Conservation (phyloP, 2,888 invertebrate species). For the Phortica magna region DNA sequence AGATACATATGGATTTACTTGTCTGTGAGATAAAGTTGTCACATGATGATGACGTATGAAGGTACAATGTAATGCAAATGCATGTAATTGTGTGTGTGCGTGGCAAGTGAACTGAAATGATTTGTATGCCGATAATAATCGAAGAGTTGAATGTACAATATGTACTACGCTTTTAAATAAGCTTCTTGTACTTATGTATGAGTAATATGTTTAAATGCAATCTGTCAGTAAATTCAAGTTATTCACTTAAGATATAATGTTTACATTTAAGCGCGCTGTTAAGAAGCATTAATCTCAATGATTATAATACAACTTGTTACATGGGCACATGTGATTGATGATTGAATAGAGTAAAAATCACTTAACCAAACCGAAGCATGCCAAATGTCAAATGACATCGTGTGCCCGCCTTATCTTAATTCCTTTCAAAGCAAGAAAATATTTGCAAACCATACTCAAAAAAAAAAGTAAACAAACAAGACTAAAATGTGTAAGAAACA, state of each 20-base stretch:
- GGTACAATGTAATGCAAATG: not conserved
- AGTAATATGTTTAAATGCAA: too few relatives aligned
- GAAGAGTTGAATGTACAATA: not conserved
- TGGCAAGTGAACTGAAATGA: not conserved
- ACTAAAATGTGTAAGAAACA: not conserved
- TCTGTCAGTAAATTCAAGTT: too few relatives aligned
- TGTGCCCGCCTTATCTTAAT: not conserved
- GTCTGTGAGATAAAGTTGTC: constrained; percentile 32
- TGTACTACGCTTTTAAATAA: not conserved
- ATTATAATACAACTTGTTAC: constrained; percentile 18
- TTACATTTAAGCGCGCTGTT: not conserved
- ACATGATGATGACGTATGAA: constrained; percentile 30
- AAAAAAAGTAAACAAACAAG: not conserved
- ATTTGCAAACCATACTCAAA: not conserved
- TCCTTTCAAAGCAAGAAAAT: constrained; percentile 16
- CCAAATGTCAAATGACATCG: constrained; percentile 18
- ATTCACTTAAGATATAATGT: too few relatives aligned
- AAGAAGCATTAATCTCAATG: not conserved
- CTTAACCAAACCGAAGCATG: constrained; percentile 20
- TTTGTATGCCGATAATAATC: not conserved
- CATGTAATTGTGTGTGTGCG: not conserved
- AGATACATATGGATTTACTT: not conserved
- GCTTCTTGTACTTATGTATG: too few relatives aligned
- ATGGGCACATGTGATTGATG: constrained; percentile 6
- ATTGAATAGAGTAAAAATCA: constrained; percentile 12